A percentile compares a stretch with the other conserved stretches of the same genome.
These are phyloP conservation scores for Sipha maydis DNA, from an alignment of 2,888 invertebrate genomes.

Conservation along the genomic window DNA sequence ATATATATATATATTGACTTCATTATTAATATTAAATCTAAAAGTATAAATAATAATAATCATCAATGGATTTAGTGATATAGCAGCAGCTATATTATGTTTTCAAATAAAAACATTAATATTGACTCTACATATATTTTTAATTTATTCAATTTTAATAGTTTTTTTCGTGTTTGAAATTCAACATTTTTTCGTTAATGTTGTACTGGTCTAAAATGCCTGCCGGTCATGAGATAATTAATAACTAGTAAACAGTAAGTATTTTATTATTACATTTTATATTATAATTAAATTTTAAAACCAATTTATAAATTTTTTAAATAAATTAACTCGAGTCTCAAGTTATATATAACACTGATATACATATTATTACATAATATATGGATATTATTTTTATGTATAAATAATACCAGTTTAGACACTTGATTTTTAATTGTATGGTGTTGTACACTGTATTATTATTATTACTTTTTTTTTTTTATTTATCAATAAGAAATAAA, in stretches of 20 bases:
- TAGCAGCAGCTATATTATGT: slow-evolving; percentile 1
- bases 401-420: too few relatives aligned
- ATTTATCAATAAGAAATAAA: too few relatives aligned
- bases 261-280: not conserved
- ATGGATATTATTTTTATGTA: too few relatives aligned
- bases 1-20: not conserved
- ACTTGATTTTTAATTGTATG: too few relatives aligned
- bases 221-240: slow-evolving; percentile 31
- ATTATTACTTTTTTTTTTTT: too few relatives aligned
- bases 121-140: slow-evolving; percentile 1
- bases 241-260: not conserved
- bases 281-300: not conserved
- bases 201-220: slow-evolving; percentile 31
- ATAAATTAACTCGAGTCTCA: not conserved
- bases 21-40: not conserved
- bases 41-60: not conserved
- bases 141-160: slow-evolving; percentile 40
- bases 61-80: not conserved
- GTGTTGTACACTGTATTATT: too few relatives aligned
- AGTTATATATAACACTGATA: not conserved
- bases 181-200: slow-evolving; percentile 23
- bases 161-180: slow-evolving; percentile 7
- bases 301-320: slow-evolving; percentile 22
- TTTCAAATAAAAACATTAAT: slow-evolving; percentile 24
- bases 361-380: not conserved